Evolutionary conservation across 2,797 vertebrate genomes (phyloP).

Genomic region (Spea hammondii): DNA sequence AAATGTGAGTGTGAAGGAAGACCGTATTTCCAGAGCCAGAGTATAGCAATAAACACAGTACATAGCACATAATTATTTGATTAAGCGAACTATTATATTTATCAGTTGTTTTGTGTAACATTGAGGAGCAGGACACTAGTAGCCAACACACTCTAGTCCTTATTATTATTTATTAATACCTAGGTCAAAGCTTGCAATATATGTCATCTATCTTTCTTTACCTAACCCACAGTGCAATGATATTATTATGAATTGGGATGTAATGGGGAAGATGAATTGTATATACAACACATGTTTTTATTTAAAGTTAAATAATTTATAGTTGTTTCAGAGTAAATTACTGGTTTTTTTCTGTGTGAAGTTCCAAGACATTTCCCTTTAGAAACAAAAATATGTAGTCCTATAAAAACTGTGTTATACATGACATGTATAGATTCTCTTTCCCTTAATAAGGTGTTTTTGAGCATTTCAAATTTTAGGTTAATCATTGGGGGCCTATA

Average conservation of each 20-base stretch:
- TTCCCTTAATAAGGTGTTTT: neutral
- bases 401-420: neutral
- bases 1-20: too few species aligned
- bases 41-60: neutral
- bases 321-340: slow-evolving; percentile 7
- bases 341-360: neutral
- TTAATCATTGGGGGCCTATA: neutral
- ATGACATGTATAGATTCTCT: slow-evolving; percentile 1
- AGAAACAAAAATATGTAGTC: slow-evolving; percentile 5
- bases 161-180: neutral
- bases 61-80: neutral
- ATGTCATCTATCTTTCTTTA: neutral
- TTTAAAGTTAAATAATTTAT: slow-evolving; percentile 11
- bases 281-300: slow-evolving; percentile 9
- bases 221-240: neutral
- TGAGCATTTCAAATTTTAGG: neutral
- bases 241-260: neutral
- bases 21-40: neutral
- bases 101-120: neutral
- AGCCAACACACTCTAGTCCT: neutral
- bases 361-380: slow-evolving; percentile 2
- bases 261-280: neutral
- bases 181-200: slow-evolving; percentile 5
- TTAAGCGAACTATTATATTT: neutral
- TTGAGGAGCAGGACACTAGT: slow-evolving; percentile 5